phyloP scores from a whole-genome alignment of 37 sponge, comb jelly and placozoan species.

The Agelas oroides region DNA sequence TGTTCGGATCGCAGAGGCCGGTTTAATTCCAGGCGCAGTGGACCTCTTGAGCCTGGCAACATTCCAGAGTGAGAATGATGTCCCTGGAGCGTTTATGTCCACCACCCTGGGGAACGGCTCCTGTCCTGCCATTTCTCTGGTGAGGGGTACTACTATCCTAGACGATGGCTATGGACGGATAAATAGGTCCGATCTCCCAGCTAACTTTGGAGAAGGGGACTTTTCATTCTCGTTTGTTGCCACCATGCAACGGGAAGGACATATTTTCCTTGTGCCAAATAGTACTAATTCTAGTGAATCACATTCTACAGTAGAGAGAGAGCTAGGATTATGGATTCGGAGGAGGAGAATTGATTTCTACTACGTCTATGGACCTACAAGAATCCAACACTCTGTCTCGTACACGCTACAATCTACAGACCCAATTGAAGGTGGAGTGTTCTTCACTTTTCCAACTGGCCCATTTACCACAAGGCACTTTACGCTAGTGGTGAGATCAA shows the following conservation, averaged over 20 bases:
- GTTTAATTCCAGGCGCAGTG: constrained; percentile 26
- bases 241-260: constrained; percentile 56
- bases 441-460: background rate
- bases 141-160: constrained; percentile 2
- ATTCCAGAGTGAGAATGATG: background rate
- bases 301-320: constrained; percentile 3
- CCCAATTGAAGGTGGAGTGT: constrained; percentile 1
- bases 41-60: constrained; percentile 40
- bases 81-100: background rate
- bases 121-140: constrained; percentile 39
- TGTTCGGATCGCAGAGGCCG: constrained; percentile 38
- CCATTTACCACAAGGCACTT: constrained; percentile 27
- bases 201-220: constrained; percentile 42
- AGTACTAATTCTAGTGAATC: constrained; percentile 5
- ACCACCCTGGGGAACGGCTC: constrained; percentile 22
- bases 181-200: constrained; percentile 28
- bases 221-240: constrained; percentile 74
- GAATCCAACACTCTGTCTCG: background rate
- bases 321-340: constrained; percentile 50
- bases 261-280: constrained; percentile 51
- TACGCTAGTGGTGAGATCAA: constrained; percentile 13
- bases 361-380: constrained; percentile 15
- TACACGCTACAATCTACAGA: background rate
- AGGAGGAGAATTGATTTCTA: constrained; percentile 16
- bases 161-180: constrained; percentile 63